Evolutionary conservation across 2,797 vertebrate genomes (phyloP), one percentile per base, ranked within the genome.

Genomic region (Chaetodon trifasciatus): DNA sequence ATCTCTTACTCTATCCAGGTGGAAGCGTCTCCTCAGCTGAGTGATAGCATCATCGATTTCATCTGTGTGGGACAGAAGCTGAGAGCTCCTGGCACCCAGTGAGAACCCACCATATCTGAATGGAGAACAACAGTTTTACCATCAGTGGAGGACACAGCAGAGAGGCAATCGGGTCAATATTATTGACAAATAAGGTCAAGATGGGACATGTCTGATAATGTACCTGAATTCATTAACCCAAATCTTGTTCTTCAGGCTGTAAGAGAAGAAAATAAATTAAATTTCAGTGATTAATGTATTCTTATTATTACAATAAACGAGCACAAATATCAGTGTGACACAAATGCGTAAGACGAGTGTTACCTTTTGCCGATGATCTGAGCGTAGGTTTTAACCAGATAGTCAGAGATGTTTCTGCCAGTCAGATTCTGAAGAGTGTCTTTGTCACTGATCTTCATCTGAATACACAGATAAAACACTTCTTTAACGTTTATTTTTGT

Each of bases 161-260:
- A 52, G 13, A 44, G 42, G 8, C 42, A 44, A 4, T 13, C 50
- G 0, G 5, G 7, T 15, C 67, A 6, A 1, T 8, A 8, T 37
- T 49, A 44, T 53, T 60, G 1, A 40, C 78, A 55, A 77, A 62
- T 58, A 42, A 64, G 28, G 2, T 32, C 28, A 32, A 62, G 63
- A 1, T 35, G 39, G 35, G 63, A 24, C 0, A 47, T 1, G 53
- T n/a, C 8, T 16, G n/a, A 39, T 12, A 17, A 90, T 95, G 85
- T 78, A 98, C 98, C 98, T 96, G 94, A 99, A 98, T 55, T 99
- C 98, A 76, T 99, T 99, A 70, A 99, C 98, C 96, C 96, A 98
- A 47, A 98, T 93, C 92, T 99, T 99, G 93, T 98, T 98, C 93
- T 97, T 99, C 81, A 99, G 93, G 84, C 98, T 99, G 67, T 46